These are phyloP conservation scores for Drosophila tropicalis DNA, from an alignment of 1,140 invertebrate genomes.

Conservation along the genomic window DNA sequence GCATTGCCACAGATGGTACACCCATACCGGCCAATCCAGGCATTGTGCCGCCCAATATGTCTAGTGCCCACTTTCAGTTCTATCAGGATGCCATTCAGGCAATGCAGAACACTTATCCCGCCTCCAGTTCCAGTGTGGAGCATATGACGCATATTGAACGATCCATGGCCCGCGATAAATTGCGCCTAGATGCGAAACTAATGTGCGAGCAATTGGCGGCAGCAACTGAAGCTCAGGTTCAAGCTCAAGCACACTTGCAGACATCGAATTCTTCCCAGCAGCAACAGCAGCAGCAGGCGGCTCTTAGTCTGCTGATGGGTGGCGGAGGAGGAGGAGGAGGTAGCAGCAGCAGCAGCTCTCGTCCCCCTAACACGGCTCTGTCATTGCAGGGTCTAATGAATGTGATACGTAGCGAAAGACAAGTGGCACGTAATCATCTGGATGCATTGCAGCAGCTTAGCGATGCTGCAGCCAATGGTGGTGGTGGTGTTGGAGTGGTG, in stretches of 20 bases:
- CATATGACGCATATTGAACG: conserved; percentile 66
- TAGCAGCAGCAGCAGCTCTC: conserved; percentile 13
- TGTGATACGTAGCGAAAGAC: conserved; percentile 65
- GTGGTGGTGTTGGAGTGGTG: conserved; percentile 17
- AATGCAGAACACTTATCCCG: conserved; percentile 55
- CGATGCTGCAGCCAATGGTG: conserved; percentile 42
- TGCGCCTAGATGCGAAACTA: conserved; percentile 62
- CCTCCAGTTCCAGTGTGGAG: conserved; percentile 55
- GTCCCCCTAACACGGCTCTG: conserved; percentile 23
- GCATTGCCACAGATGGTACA: conserved; percentile 57
- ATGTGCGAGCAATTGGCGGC: conserved; percentile 66
- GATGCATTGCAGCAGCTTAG: conserved; percentile 63
- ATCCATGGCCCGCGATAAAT: conserved; percentile 58
- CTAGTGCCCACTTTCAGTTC: conserved; percentile 74
- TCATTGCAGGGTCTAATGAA: conserved; percentile 72
- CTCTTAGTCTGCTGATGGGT: conserved; percentile 54
- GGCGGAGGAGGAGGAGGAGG: background rate
- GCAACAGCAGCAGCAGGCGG: conserved; percentile 37
- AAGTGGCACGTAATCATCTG: conserved; percentile 44
- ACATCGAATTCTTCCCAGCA: background rate
- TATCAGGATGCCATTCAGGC: conserved; percentile 79
- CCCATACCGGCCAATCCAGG: conserved; percentile 54
- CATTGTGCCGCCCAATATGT: conserved; percentile 73
- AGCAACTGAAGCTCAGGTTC: conserved; percentile 34
- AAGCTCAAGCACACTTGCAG: background rate